A percentile compares a stretch with the other conserved stretches of the same genome.
phyloP scores from a whole-genome alignment of 2,888 invertebrate genomes.

The Yponomeuta cagnagella region DNA sequence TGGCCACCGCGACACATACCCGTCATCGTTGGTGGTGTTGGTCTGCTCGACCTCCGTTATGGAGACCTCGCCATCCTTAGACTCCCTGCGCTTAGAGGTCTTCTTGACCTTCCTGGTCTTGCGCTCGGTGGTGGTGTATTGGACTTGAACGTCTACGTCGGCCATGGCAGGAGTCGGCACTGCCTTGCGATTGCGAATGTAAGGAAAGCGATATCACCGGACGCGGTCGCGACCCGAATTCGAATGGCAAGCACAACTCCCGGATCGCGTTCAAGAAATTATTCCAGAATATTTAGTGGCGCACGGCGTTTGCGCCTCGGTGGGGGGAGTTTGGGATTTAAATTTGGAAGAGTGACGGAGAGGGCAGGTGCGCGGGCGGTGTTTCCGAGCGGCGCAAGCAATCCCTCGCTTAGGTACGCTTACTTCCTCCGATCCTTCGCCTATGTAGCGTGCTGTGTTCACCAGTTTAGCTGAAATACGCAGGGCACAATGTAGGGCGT shows the following conservation, averaged over 20 bases:
- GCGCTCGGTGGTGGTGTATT: constrained; percentile 89
- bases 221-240: constrained; percentile 75
- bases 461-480: constrained; percentile 10
- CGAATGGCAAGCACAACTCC: constrained; percentile 71
- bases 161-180: constrained; percentile 79
- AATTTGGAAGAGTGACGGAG: constrained; percentile 76
- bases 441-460: constrained; percentile 5
- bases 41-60: constrained; percentile 87
- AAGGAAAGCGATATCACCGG: constrained; percentile 58
- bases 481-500: neutral
- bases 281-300: constrained; percentile 73
- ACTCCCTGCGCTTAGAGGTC: constrained; percentile 86
- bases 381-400: constrained; percentile 51
- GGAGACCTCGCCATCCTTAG: constrained; percentile 85
- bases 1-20: constrained; percentile 88
- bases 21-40: constrained; percentile 81
- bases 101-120: constrained; percentile 94
- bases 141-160: constrained; percentile 92
- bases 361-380: constrained; percentile 75
- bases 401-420: constrained; percentile 19
- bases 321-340: constrained; percentile 74
- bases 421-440: constrained; percentile 13
- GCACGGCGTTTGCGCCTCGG: constrained; percentile 42
- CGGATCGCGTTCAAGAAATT: constrained; percentile 65
- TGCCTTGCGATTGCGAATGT: constrained; percentile 36